Evolutionary conservation across 2,888 invertebrate species (phyloP), one percentile per base, ranked within the genome.

Genomic region (Tipula confusa): DNA sequence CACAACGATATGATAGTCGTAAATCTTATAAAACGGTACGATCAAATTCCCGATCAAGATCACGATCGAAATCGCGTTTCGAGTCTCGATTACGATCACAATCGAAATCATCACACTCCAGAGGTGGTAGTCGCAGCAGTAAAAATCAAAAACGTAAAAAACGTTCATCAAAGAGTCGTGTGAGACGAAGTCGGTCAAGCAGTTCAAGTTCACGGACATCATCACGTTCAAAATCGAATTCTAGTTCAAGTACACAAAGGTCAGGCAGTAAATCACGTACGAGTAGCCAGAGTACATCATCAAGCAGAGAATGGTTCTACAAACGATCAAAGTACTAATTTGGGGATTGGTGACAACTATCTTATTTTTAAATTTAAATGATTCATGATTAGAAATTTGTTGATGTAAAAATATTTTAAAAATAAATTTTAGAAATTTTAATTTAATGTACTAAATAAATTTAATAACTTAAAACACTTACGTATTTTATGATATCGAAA

Each of bases 1-100:
- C 11, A 24, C 18, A 24, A 7, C 64, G 64, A 64, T 64, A 11
- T 24, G 24, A 18, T 1, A 64, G 3, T 24, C 64, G 64, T 0
- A 64, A 18, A 64, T 24, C 64, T 9, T 64, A 64, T 24, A 9
- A 84, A 18, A 33, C 31, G 1, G 82, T 83, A 5, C 80, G 84
- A 31, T 84, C 84, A 31, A 79, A 83, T 3, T 83, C 84, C 5
- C 84, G 85, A 13, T 87, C 88, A 3, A 86, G 87, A 29, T 64
- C 64, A 1, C 64, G 64, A 64, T 64, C 24, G 9, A 85, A 86
- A n/a, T 87, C 86, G 6, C 85, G 86, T 7, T 86, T 87, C 0
- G 85, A 85, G 24, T 84, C 84, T 9, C 83, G 83, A 2, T 86
- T 87, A 13, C 86, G 86, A 9, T 83, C 84, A 11, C 64, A 24